Base-by-base conservation (phyloP, 1,140 invertebrate species). In the Zaprionus kolodkinae region DNA sequence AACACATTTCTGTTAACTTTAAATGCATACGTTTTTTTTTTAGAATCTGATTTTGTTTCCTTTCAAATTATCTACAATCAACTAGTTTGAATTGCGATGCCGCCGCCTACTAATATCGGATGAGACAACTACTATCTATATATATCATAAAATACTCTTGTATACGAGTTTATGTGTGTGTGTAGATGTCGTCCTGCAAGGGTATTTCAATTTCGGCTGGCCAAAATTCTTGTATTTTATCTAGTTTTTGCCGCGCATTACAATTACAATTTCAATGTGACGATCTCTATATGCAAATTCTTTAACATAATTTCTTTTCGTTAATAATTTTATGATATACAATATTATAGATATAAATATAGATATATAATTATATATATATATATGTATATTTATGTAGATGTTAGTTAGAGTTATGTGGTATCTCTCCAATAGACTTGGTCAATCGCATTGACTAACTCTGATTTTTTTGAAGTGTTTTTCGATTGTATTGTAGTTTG, bases 1-100 rank as follows among this genome's bases (percentile, higher is more conserved):
- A 43, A 25, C 35, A 38, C 52, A 65, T 48, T 21, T n/a, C 11
- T 59, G 15, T 21, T 12, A 12, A 25, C 45, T 25, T 50, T 50
- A 50, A 50, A 50, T 50, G 45, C 45, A 50, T 12, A 21, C n/a
- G n/a, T n/a, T n/a, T n/a, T n/a, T n/a, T n/a, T 50, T 45, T 50
- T 11, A 50, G 17, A 50, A 50, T 25, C 17, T 50, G 17, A 50
- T 6, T 45, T 45, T 50, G 27, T 27, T 25, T 27, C 6, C 10
- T 55, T 55, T 45, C 2, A 45, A 27, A 17, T 62, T 72, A 67
- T 55, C 55, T 54, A 67, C 70, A 67, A 72, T 27, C 70, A 54
- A 72, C 38, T 48, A 33, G n/a, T 55, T 25, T 9, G 35, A 33
- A 30, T 17, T 52, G 45, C 45, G 17, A 21, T 50, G 17, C 11